phyloP scores from a whole-genome alignment of 2,113 vertebrate genomes.

The Lipophrys pholis region DNA sequence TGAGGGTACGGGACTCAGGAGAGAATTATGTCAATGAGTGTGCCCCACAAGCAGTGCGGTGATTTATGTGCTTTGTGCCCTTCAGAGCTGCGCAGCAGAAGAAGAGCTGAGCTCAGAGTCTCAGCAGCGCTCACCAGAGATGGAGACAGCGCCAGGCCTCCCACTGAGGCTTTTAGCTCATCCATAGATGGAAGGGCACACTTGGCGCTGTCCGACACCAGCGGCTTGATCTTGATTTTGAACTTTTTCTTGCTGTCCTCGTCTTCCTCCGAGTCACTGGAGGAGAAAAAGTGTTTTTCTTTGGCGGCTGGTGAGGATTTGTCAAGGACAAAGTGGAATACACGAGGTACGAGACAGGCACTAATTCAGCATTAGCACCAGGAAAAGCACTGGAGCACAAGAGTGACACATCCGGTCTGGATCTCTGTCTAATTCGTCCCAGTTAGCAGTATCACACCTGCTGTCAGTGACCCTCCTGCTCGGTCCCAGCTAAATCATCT shows the following conservation, averaged over 20 bases:
- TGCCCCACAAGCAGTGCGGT: no score
- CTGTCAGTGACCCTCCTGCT: slow-evolving; percentile 29
- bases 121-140: slow-evolving; percentile 89
- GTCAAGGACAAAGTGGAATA: slow-evolving; percentile 84
- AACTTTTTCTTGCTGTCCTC: slow-evolving; percentile 95
- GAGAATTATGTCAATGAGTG: no score
- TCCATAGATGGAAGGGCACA: slow-evolving; percentile 89
- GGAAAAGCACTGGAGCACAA: neutral
- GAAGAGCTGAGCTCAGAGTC: neutral
- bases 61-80: neutral
- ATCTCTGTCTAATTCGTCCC: slow-evolving; percentile 33
- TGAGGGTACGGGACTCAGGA: no score
- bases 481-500: slow-evolving; percentile 24
- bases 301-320: slow-evolving; percentile 86
- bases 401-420: neutral
- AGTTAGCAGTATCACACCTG: slow-evolving; percentile 21
- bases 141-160: slow-evolving; percentile 93
- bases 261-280: slow-evolving; percentile 96
- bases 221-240: slow-evolving; percentile 96
- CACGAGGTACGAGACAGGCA: neutral
- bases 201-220: slow-evolving; percentile 88
- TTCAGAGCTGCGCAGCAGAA: slow-evolving; percentile 3
- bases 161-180: slow-evolving; percentile 93
- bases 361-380: neutral
- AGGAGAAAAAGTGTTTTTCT: slow-evolving; percentile 96